Percentiles rank a stretch among this genome's conserved stretches.
Conservation (phyloP, 2,113 vertebrate genomes). For the Falco punctatus region DNA sequence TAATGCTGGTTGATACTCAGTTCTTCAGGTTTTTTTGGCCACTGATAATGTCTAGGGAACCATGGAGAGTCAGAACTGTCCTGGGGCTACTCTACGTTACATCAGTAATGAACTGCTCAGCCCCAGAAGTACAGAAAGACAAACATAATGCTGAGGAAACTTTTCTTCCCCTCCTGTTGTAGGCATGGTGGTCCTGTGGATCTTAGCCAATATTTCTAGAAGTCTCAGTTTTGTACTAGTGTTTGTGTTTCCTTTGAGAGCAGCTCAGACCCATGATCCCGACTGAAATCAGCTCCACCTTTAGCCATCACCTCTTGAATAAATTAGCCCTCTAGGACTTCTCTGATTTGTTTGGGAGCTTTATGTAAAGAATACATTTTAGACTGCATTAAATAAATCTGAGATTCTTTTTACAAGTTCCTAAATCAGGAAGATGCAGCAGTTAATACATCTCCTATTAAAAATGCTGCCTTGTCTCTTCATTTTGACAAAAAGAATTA, state of each 20-base stretch:
- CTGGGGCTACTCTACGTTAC: neutral
- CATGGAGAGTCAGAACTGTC: neutral
- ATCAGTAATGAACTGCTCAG: neutral
- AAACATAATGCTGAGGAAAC: neutral
- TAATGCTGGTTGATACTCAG: neutral
- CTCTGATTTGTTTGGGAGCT: neutral
- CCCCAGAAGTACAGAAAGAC: neutral
- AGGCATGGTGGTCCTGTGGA: neutral
- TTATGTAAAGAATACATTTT: neutral
- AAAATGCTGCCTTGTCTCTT: neutral
- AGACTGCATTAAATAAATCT: neutral
- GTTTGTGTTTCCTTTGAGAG: neutral
- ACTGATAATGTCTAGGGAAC: neutral
- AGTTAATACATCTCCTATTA: neutral
- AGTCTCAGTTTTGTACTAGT: neutral
- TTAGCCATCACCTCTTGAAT: neutral
- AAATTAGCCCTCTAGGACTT: neutral
- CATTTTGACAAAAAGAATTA: slow-evolving; percentile 16
- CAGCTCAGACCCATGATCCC: neutral
- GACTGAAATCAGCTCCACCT: neutral
- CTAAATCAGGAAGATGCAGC: neutral
- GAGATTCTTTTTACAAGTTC: neutral
- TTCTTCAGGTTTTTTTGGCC: neutral
- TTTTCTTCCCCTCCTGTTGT: neutral
- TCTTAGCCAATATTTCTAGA: neutral